Evolutionary conservation across 2,797 vertebrate species (phyloP).

Genomic region (Ctenosaura bakeri): DNA sequence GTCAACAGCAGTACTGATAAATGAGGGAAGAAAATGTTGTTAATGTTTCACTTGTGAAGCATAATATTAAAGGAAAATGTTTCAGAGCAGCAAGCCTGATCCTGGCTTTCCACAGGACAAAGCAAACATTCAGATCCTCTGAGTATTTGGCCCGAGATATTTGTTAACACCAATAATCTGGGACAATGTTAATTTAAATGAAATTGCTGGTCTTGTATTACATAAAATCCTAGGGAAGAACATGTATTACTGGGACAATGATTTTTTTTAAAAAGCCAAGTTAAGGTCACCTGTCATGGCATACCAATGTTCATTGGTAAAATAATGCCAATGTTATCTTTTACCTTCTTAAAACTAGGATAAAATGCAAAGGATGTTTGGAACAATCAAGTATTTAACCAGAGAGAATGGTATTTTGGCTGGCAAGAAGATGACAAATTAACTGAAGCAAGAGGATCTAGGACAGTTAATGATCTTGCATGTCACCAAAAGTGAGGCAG

Average conservation of each 20-base stretch:
- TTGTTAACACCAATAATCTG: not conserved
- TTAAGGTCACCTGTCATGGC: not conserved
- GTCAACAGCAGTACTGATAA: constrained; percentile 16
- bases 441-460: not conserved
- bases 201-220: not conserved
- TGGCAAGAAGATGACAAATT: not conserved
- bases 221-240: not conserved
- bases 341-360: not conserved
- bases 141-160: not conserved
- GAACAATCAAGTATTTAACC: not conserved
- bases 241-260: not conserved
- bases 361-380: not conserved
- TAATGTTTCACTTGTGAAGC: constrained; percentile 26
- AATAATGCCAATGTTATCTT: not conserved
- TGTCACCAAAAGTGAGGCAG: not conserved
- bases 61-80: not conserved
- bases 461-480: not conserved
- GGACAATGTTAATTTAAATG: not conserved
- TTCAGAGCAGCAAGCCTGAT: not conserved
- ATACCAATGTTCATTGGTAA: not conserved
- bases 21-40: not conserved
- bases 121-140: not conserved
- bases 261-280: not conserved
- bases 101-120: not conserved
- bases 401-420: not conserved